Evolutionary conservation across 2,797 vertebrate genomes (phyloP), one percentile per base, ranked within the genome.

Genomic region (Hippocampus kuda): DNA sequence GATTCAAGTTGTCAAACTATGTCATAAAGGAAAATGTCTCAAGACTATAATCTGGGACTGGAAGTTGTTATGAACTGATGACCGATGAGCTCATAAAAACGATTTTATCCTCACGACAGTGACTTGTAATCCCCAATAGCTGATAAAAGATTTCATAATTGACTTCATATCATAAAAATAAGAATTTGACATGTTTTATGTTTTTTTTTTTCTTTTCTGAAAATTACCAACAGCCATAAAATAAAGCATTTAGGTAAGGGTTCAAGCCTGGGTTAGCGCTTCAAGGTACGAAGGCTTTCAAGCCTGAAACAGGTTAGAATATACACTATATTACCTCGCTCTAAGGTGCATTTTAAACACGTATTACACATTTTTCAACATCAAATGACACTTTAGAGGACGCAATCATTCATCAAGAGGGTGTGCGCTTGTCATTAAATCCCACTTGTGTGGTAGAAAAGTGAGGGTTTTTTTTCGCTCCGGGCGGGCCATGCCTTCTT

Each of bases 371-470:
- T 42, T 38, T 24, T 42, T 63, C 22, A 20, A 4, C 20, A 8
- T n/a, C 38, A 64, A n/a, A 64, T 26, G n/a, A 42, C 41, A 13
- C 10, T n/a, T 44, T 64, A n/a, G 4, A 42, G 38, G 10, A 13
- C 6, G 22, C 2, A n/a, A 64, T 42, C n/a, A 22, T 62, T 38
- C 10, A 42, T 64, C 44, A 42, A 6, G 10, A 42, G 38, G 38
- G 41, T 42, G 61, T 64, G 61, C n/a, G 13, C 10, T 22, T 64
- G 22, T 64, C 41, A 64, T 42, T n/a, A 64, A 64, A 64, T 42
- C 22, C 2, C 11, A 64, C 15, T 34, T 61, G 59, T 20, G 16
- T 61, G 30, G 59, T 1, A 30, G 59, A 57, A 57, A 57, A 57
- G 7, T 57, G 54, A 51, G 15, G 9, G 42, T 13, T 20, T 10